Evolutionary conservation across 1,140 invertebrate genomes (phyloP).

Genomic region (Drosophila sulfurigaster): DNA sequence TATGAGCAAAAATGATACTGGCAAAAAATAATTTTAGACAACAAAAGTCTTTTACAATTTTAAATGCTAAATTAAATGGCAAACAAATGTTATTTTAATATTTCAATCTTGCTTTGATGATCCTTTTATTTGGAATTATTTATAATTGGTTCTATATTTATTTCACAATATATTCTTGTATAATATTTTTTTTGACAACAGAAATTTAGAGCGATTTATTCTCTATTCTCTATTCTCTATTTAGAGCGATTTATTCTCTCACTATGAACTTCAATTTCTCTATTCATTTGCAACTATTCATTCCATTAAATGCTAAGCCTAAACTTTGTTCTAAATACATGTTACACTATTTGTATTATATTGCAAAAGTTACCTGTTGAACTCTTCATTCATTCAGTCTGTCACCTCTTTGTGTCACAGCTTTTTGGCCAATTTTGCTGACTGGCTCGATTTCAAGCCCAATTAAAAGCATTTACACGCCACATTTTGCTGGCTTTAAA

Average conservation of each 20-base stretch:
- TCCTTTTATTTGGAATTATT: background rate
- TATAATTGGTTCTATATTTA: too few species aligned
- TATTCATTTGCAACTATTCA: background rate
- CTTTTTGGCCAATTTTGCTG: conserved; percentile 68
- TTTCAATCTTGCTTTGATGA: background rate
- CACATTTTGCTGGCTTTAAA: conserved; percentile 74
- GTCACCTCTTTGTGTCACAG: conserved; percentile 8
- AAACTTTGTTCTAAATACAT: background rate
- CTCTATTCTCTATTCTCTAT: too few species aligned
- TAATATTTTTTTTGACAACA: too few species aligned
- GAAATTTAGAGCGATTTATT: too few species aligned
- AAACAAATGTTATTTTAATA: too few species aligned
- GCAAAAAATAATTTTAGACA: too few species aligned
- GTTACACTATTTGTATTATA: background rate
- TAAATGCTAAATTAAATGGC: too few species aligned
- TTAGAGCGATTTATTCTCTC: too few species aligned
- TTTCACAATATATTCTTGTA: too few species aligned
- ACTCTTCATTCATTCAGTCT: background rate
- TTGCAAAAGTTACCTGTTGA: conserved; percentile 41
- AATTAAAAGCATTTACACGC: conserved; percentile 79
- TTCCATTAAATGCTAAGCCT: background rate
- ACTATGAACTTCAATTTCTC: too few species aligned
- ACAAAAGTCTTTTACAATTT: too few species aligned
- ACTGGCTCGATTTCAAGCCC: conserved; percentile 72
- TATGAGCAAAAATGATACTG: too few species aligned